Percentiles rank a stretch among this genome's conserved stretches.
These are phyloP conservation scores for Bujurquina vittata DNA, from an alignment of 2,113 vertebrate species.

Conservation along the genomic window DNA sequence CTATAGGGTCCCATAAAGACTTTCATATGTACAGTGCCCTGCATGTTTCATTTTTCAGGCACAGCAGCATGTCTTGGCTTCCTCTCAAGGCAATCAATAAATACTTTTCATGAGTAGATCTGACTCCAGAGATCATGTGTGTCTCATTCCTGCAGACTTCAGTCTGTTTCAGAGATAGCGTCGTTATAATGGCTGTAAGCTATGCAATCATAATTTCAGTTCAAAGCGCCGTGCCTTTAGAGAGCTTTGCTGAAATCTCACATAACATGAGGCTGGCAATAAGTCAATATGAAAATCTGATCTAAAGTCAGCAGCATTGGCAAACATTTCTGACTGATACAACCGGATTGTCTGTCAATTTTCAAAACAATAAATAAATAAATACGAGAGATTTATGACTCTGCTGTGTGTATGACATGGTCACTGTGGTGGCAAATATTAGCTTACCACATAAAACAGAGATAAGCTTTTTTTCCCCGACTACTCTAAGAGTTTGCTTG, in stretches of 20 bases:
- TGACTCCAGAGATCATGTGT: conserved; percentile 47
- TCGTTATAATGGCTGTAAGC: conserved; percentile 4
- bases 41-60: conserved; percentile 60
- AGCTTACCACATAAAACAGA: too few relatives aligned
- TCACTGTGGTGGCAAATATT: too few relatives aligned
- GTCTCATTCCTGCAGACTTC: conserved; percentile 40
- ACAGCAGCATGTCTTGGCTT: conserved; percentile 61
- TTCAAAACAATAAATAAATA: too few relatives aligned
- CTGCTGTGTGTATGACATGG: too few relatives aligned
- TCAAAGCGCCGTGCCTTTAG: background rate
- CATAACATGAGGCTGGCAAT: background rate
- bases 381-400: too few relatives aligned
- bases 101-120: conserved; percentile 59
- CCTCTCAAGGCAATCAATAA: conserved; percentile 55
- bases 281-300: background rate
- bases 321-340: too few relatives aligned
- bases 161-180: conserved; percentile 17
- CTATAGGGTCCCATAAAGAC: conserved; percentile 65
- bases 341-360: too few relatives aligned
- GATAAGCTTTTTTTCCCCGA: too few relatives aligned
- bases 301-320: too few relatives aligned
- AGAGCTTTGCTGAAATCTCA: background rate
- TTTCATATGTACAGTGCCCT: conserved; percentile 66
- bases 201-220: background rate
- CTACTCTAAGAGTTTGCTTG: background rate